phyloP scores from a whole-genome alignment of 2,888 invertebrate species.

The Charanyca ferruginea region DNA sequence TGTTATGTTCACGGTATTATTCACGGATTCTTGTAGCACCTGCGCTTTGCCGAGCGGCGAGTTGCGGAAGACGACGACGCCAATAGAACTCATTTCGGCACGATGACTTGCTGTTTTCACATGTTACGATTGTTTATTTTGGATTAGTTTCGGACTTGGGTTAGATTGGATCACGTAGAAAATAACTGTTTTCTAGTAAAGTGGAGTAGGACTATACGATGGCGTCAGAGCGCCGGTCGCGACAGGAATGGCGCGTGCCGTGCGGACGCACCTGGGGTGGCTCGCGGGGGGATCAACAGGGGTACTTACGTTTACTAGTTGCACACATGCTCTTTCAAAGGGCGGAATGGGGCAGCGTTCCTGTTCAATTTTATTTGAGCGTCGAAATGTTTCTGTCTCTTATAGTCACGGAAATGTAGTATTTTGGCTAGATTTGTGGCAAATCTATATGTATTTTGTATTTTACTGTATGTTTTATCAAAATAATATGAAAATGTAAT shows the following conservation, averaged over 20 bases:
- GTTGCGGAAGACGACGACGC: conserved; percentile 92
- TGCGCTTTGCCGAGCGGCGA: conserved; percentile 91
- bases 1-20: conserved; percentile 91
- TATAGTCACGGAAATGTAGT: not conserved
- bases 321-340: conserved; percentile 90
- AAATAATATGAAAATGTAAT: not conserved
- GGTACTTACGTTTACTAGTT: conserved; percentile 90
- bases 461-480: not conserved
- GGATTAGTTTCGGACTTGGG: conserved; percentile 73
- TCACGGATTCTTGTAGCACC: conserved; percentile 92
- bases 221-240: conserved; percentile 88
- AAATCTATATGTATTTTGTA: not conserved
- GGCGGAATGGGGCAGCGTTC: conserved; percentile 83
- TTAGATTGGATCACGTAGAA: conserved; percentile 76
- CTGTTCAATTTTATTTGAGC: conserved; percentile 60
- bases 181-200: conserved; percentile 71
- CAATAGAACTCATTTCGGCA: conserved; percentile 90
- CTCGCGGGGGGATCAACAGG: conserved; percentile 89
- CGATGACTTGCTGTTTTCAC: conserved; percentile 82
- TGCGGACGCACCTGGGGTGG: conserved; percentile 88
- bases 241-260: conserved; percentile 90
- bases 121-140: conserved; percentile 82
- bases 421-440: too few relatives aligned
- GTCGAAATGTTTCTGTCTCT: not conserved
- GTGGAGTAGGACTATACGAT: conserved; percentile 73